phyloP scores from a whole-genome alignment of 2,797 vertebrate genomes.

The Falco naumanni region DNA sequence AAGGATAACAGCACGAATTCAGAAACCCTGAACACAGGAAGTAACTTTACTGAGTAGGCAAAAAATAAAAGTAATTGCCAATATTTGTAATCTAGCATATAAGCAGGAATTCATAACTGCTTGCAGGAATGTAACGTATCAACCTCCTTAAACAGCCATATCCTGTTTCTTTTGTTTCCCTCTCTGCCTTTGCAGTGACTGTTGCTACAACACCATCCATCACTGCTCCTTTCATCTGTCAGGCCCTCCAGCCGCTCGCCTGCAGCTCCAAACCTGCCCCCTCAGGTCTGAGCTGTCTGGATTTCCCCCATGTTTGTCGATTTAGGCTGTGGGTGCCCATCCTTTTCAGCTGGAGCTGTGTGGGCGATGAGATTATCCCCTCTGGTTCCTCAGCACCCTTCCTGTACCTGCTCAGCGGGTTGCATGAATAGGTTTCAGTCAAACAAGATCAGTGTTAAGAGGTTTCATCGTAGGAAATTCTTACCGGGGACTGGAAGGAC shows the following conservation, averaged over 20 bases:
- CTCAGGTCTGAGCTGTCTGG: background rate
- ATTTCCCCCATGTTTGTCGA: background rate
- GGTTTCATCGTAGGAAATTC: background rate
- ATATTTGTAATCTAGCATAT: background rate
- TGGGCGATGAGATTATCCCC: background rate
- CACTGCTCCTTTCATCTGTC: constrained; percentile 20
- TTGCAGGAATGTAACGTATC: constrained; percentile 23
- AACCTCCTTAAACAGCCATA: constrained; percentile 16
- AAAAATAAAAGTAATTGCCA: background rate
- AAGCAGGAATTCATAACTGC: constrained; percentile 25
- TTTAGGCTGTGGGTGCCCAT: background rate
- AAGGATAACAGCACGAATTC: background rate
- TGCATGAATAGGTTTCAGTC: background rate
- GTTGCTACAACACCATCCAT: constrained; percentile 59
- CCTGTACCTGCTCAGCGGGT: background rate
- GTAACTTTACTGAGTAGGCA: background rate
- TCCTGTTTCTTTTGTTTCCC: constrained; percentile 67
- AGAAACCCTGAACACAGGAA: background rate
- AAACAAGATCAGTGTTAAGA: background rate
- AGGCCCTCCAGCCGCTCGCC: background rate
- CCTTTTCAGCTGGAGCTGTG: background rate
- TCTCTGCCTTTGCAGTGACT: constrained; percentile 30
- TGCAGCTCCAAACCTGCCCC: background rate
- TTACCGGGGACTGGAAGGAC: background rate
- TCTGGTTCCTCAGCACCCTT: background rate